Percentiles rank a stretch among this genome's conserved stretches.
Evolutionary conservation across 2,113 vertebrate genomes (phyloP).

Genomic region (Callopanchax toddi): DNA sequence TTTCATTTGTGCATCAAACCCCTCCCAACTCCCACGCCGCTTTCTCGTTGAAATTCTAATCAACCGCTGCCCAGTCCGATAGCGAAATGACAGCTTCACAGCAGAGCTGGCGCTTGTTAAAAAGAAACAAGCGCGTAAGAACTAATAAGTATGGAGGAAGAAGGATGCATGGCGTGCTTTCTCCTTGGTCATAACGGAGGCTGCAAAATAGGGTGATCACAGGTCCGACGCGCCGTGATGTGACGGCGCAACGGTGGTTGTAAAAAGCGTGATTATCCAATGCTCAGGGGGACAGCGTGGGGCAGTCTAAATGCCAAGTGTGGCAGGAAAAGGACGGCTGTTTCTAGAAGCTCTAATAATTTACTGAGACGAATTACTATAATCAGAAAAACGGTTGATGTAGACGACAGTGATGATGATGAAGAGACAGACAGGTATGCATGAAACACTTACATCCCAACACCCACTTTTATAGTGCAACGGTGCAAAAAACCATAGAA

Average conservation of each 20-base stretch:
- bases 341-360: constrained; percentile 12
- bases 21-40: not conserved
- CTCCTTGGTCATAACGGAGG: constrained; percentile 45
- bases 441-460: not conserved
- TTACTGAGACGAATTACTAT: constrained; percentile 15
- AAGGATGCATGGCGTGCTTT: constrained; percentile 4
- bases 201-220: constrained; percentile 48
- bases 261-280: constrained; percentile 45
- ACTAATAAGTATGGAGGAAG: constrained; percentile 3
- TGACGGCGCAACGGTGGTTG: constrained; percentile 37
- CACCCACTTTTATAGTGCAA: not conserved
- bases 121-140: constrained; percentile 18
- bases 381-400: constrained; percentile 4
- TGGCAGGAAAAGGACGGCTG: constrained; percentile 24
- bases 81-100: constrained; percentile 28
- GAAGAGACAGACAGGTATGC: not conserved
- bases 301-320: constrained; percentile 46
- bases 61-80: constrained; percentile 15
- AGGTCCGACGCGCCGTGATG: constrained; percentile 15
- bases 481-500: too few species aligned
- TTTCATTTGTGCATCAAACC: constrained; percentile 2
- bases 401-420: not conserved
- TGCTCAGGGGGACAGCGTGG: constrained; percentile 22
- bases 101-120: constrained; percentile 21
- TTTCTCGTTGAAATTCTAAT: constrained; percentile 5